phyloP scores from a whole-genome alignment of 2,888 invertebrate genomes.

The Calliphora vomitoria region DNA sequence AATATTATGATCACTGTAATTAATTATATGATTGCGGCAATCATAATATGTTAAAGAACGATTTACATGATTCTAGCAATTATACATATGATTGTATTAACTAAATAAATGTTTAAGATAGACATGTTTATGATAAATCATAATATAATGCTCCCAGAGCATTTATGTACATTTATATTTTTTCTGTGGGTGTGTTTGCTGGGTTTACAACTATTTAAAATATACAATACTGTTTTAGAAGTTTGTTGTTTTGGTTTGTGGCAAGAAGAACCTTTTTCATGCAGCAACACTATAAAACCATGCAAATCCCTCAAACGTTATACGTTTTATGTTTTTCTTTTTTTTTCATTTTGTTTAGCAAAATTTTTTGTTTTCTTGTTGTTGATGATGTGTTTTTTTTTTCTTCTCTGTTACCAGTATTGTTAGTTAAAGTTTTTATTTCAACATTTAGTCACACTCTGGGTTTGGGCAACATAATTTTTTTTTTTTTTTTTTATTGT shows the following conservation, averaged over 20 bases:
- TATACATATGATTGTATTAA: too few relatives aligned
- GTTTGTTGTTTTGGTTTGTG: constrained; percentile 19
- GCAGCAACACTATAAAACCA: constrained; percentile 27
- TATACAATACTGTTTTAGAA: constrained; percentile 16
- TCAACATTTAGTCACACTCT: constrained; percentile 65
- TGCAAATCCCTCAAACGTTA: constrained; percentile 47
- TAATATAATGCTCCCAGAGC: too few relatives aligned
- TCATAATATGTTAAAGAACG: too few relatives aligned
- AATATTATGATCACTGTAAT: too few relatives aligned
- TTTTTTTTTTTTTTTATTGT: background rate
- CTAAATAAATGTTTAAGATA: too few relatives aligned
- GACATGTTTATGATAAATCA: too few relatives aligned
- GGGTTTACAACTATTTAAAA: background rate
- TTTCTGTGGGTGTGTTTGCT: background rate
- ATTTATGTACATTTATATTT: too few relatives aligned
- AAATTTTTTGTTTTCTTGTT: constrained; percentile 3
- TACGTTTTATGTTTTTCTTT: constrained; percentile 13
- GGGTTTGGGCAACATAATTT: constrained; percentile 39
- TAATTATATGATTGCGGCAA: too few relatives aligned
- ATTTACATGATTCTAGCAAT: too few relatives aligned
- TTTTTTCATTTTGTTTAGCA: background rate
- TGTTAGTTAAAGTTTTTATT: constrained; percentile 56
- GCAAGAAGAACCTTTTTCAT: constrained; percentile 35
- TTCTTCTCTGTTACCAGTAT: constrained; percentile 9
- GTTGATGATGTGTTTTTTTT: background rate